These are phyloP conservation scores for Aproaerema taeniolella DNA, from an alignment of 2,888 invertebrate species.

Conservation along the genomic window DNA sequence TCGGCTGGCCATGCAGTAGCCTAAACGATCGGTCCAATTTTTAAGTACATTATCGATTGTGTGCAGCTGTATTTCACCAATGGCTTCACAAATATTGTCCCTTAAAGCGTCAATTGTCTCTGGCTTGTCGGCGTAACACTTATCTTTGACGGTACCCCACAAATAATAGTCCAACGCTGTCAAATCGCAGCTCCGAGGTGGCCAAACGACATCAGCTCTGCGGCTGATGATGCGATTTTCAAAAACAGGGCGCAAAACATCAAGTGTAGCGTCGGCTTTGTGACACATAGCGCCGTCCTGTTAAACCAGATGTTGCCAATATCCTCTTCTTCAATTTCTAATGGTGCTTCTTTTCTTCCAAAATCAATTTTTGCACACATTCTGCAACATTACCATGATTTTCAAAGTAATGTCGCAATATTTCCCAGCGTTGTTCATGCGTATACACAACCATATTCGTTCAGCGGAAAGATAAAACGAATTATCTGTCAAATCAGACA, in stretches of 20 bases:
- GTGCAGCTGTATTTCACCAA: too few species aligned
- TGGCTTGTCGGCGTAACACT: too few species aligned
- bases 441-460: too few species aligned
- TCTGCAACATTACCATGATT: conserved; percentile 16
- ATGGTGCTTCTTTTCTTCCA: conserved; percentile 15
- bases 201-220: conserved; percentile 22
- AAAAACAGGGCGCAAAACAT: conserved; percentile 16
- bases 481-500: too few species aligned
- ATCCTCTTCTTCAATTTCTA: conserved; percentile 9
- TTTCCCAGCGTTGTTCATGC: conserved; percentile 13
- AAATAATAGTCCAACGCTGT: conserved; percentile 13
- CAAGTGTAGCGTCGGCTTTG: conserved; percentile 14
- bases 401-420: conserved; percentile 15
- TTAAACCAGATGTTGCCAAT: conserved; percentile 12
- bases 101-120: too few species aligned
- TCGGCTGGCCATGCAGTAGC: too few species aligned
- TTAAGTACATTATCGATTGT: too few species aligned
- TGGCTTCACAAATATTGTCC: too few species aligned
- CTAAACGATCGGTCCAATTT: too few species aligned
- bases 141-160: too few species aligned
- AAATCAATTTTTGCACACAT: conserved; percentile 15
- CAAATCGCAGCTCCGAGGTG: conserved; percentile 20
- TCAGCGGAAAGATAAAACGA: too few species aligned
- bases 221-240: conserved; percentile 17
- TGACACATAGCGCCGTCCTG: conserved; percentile 4